Conservation (phyloP, 2,113 vertebrate genomes). For the Lichenostomus cassidix region DNA sequence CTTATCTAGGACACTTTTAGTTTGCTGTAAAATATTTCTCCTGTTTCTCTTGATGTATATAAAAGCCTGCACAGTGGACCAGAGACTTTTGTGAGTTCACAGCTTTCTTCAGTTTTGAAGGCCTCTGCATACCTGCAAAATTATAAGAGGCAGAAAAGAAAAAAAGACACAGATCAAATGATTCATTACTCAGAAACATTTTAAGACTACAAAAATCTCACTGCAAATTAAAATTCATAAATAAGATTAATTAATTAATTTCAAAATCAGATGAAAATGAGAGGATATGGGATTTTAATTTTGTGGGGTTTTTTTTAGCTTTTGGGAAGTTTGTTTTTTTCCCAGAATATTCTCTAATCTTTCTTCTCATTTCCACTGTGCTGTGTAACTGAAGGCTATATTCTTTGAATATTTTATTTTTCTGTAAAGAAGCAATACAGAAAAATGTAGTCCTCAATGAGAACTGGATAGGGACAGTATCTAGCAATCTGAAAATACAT, state of each 20-base stretch:
- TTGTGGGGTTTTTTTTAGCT: background rate
- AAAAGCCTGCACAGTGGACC: background rate
- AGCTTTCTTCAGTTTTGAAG: constrained; percentile 4
- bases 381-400: background rate
- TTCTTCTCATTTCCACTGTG: background rate
- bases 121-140: constrained; percentile 1
- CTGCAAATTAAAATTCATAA: background rate
- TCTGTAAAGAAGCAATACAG: background rate
- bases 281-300: background rate
- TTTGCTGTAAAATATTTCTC: background rate
- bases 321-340: background rate
- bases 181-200: background rate
- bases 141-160: background rate
- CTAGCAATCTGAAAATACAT: background rate
- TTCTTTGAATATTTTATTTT: background rate
- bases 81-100: background rate
- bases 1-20: background rate
- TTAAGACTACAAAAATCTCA: background rate
- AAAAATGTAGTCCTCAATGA: background rate
- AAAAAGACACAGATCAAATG: background rate
- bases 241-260: background rate
- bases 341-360: background rate
- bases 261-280: background rate
- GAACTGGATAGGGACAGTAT: background rate
- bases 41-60: background rate